Percentiles rank a stretch among this genome's conserved stretches.
These are phyloP conservation scores for Pseudochromis fuscus DNA, from an alignment of 2,797 vertebrate species.

Conservation along the genomic window DNA sequence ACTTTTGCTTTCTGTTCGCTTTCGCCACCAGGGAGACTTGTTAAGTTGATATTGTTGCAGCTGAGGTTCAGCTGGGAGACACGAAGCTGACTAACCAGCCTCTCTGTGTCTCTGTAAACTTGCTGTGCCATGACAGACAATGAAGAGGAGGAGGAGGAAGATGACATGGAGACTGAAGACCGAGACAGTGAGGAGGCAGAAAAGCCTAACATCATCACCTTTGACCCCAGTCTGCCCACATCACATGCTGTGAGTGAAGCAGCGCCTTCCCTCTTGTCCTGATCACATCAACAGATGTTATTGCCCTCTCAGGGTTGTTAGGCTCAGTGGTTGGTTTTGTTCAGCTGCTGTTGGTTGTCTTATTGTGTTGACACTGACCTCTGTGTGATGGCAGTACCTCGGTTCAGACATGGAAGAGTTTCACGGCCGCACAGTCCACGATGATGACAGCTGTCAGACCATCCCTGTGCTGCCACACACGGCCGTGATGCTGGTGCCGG, in stretches of 20 bases:
- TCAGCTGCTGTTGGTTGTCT: not conserved
- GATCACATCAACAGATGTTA: not conserved
- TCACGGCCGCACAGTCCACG: slow-evolving; percentile 94
- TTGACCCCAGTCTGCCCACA: slow-evolving; percentile 97
- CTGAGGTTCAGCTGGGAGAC: not conserved
- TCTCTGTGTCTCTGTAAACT: slow-evolving; percentile 1
- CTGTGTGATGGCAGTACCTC: slow-evolving; percentile 87
- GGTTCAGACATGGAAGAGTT: slow-evolving; percentile 99
- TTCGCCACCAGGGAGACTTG: too few relatives aligned
- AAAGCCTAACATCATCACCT: slow-evolving; percentile 93
- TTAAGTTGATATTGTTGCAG: not conserved
- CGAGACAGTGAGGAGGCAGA: slow-evolving; percentile 89
- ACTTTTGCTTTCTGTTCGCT: slow-evolving; percentile 55
- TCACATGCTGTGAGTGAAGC: slow-evolving; percentile 90
- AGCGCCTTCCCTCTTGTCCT: not conserved
- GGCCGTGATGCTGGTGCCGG: slow-evolving; percentile 93
- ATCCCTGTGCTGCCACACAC: slow-evolving; percentile 94
- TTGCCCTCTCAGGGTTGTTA: not conserved
- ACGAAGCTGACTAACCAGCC: not conserved
- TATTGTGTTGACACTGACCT: slow-evolving; percentile 26
- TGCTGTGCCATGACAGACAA: slow-evolving; percentile 82
- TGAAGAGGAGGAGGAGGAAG: slow-evolving; percentile 93
- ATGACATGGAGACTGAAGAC: slow-evolving; percentile 96
- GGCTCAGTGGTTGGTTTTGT: not conserved
- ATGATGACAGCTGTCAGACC: slow-evolving; percentile 95